A percentile compares a stretch with the other conserved stretches of the same genome.
Evolutionary conservation across 2,797 vertebrate species (phyloP).

Genomic region (Kryptolebias ocellatus): DNA sequence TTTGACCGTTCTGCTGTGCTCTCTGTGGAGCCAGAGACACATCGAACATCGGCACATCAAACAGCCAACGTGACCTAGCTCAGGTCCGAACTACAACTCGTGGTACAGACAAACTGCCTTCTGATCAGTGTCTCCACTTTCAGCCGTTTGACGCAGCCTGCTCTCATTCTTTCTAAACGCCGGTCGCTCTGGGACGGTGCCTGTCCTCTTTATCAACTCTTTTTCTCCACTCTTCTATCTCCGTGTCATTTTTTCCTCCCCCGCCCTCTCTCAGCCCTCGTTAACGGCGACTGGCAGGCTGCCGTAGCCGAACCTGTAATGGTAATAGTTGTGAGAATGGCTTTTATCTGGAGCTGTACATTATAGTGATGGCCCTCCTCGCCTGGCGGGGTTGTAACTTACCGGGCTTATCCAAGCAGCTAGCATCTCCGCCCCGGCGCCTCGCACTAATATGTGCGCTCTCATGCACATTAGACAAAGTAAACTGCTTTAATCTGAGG

Average conservation of each 20-base stretch:
- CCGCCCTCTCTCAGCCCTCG: constrained; percentile 38
- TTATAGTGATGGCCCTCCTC: constrained; percentile 57
- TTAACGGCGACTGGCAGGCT: constrained; percentile 57
- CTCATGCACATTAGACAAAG: constrained; percentile 15
- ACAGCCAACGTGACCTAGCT: too few species aligned
- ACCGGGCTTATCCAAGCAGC: constrained; percentile 57
- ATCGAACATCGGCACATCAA: too few species aligned
- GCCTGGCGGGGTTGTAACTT: constrained; percentile 55
- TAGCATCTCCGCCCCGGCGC: constrained; percentile 18
- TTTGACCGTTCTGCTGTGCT: too few species aligned
- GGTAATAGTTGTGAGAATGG: constrained; percentile 62
- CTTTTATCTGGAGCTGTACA: constrained; percentile 52
- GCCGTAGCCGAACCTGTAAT: constrained; percentile 53
- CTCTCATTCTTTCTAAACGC: constrained; percentile 11
- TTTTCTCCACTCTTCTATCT: constrained; percentile 35
- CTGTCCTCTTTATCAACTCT: constrained; percentile 40
- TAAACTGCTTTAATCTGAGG: constrained; percentile 66
- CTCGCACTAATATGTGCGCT: background rate
- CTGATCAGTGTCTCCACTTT: constrained; percentile 26
- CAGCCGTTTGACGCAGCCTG: constrained; percentile 21
- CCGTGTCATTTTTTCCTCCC: constrained; percentile 36
- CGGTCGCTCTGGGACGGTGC: constrained; percentile 11
- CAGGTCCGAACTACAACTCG: background rate
- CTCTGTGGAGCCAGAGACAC: too few species aligned
- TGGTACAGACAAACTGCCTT: constrained; percentile 18